Evolutionary conservation across 2,888 invertebrate genomes (phyloP).

Genomic region (Diloba caeruleocephala): DNA sequence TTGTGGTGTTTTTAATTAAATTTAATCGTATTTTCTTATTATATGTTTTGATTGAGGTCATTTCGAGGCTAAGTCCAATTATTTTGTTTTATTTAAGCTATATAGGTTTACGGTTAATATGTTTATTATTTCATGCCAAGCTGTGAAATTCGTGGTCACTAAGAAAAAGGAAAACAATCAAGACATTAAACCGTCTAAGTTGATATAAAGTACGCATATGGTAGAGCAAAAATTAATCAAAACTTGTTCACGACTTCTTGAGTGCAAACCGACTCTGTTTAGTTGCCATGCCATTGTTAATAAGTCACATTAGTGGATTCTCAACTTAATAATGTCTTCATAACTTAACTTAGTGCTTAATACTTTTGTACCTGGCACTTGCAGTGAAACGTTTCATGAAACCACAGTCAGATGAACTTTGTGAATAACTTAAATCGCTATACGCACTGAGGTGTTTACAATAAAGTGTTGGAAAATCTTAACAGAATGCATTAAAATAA

Average conservation of each 20-base stretch:
- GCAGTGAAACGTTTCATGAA: slow-evolving; percentile 52
- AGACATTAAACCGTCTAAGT: slow-evolving; percentile 24
- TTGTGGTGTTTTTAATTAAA: slow-evolving; percentile 46
- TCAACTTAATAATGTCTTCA: slow-evolving; percentile 33
- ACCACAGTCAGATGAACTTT: slow-evolving; percentile 50
- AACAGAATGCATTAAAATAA: slow-evolving; percentile 10
- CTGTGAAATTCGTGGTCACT: slow-evolving; percentile 5
- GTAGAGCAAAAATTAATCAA: slow-evolving; percentile 36
- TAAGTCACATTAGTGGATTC: slow-evolving; percentile 37
- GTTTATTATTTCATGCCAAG: slow-evolving; percentile 21
- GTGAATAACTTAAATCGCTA: slow-evolving; percentile 11
- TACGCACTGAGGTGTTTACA: slow-evolving; percentile 20
- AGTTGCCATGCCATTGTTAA: slow-evolving; percentile 23
- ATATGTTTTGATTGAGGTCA: slow-evolving; percentile 40
- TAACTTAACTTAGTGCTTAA: slow-evolving; percentile 43
- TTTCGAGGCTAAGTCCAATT: slow-evolving; percentile 22
- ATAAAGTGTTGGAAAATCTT: slow-evolving; percentile 1
- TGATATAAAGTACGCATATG: slow-evolving; percentile 18
- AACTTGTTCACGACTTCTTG: slow-evolving; percentile 33
- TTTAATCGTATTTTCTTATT: slow-evolving; percentile 37
- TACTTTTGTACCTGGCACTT: slow-evolving; percentile 49
- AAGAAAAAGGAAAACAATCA: slow-evolving; percentile 15
- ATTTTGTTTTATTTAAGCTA: slow-evolving; percentile 26
- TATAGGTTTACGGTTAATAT: slow-evolving; percentile 20
- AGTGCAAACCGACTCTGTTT: slow-evolving; percentile 22